Base-by-base conservation (phyloP, 2,797 vertebrate genomes). In the Sciurus carolinensis region DNA sequence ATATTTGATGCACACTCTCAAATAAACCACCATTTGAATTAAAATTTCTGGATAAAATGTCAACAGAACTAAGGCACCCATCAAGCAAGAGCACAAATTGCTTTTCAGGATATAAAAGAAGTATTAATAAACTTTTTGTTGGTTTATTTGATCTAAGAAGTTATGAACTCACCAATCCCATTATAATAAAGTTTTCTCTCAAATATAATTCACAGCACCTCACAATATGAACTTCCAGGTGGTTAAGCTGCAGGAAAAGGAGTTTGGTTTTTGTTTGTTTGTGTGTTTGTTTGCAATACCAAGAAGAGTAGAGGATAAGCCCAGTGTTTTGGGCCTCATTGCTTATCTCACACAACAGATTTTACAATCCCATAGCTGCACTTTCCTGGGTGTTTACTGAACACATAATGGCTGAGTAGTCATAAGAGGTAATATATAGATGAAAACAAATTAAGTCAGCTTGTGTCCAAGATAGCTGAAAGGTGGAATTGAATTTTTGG, bases 361-460 rank as follows among this genome's bases (percentile, higher is more conserved):
- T 67, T 80, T 67, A 73, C 15, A 71, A 20, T 47, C 64, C 52
- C 47, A 18, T 8, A 83, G n/a, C 62, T 83, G 73, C 22, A 1
- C 0, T 0, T 54, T 89, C 28, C 86, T 30, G 0, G 44, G 28
- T 44, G 36, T 39, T 66, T 85, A 36, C n/a, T 66, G 75, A 90
- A 66, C 28, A 20, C 24, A 1, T 33, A 36, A 59, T 54, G 88
- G 39, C 86, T 36, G 44, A 52, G 39, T 50, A 28, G 82, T 95
- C 76, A 18, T 42, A 62, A 91, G 82, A 89, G 28, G 11, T 75
- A 69, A 64, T 30, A 28, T 24, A 54, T 7, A 80, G 67, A 67
- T 77, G 52, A 64, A 92, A 95, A 95, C 47, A 91, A 84, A 92
- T 85, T 47, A 92, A 87, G 24, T 57, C 77, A 57, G 14, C 81